Conservation (phyloP, 1,140 invertebrate genomes). For the Drosophila arawakana region DNA sequence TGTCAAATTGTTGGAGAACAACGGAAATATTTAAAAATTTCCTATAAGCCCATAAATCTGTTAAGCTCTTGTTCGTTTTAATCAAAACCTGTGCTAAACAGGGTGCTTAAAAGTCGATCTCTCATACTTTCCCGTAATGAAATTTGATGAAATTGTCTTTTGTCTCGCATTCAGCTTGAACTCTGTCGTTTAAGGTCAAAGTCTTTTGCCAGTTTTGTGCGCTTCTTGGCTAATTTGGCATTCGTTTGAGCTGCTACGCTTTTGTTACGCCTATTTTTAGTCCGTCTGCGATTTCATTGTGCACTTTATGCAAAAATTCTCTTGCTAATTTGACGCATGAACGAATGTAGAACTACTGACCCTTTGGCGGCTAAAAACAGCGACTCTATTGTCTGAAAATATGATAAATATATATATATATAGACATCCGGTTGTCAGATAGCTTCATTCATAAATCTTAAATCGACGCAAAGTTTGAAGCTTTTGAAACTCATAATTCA, state of each 20-base stretch:
- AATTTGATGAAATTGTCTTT: slow-evolving; percentile 21
- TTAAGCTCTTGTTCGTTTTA: no score
- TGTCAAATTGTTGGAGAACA: no score
- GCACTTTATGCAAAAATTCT: slow-evolving; percentile 62
- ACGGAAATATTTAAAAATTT: no score
- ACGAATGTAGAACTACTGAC: slow-evolving; percentile 55
- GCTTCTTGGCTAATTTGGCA: slow-evolving; percentile 15
- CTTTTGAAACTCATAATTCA: slow-evolving; percentile 26
- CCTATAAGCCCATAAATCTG: no score
- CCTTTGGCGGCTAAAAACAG: slow-evolving; percentile 3
- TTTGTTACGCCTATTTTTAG: slow-evolving; percentile 77
- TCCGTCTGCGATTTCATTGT: slow-evolving; percentile 42
- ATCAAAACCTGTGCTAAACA: no score
- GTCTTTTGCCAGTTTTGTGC: slow-evolving; percentile 9
- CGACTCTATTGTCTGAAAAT: slow-evolving; percentile 12
- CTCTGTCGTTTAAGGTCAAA: slow-evolving; percentile 5
- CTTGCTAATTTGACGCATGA: slow-evolving; percentile 65
- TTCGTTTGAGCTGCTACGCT: slow-evolving; percentile 3
- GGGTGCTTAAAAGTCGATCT: not conserved
- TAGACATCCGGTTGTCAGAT: slow-evolving; percentile 40
- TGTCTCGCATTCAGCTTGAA: slow-evolving; percentile 11
- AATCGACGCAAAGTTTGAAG: slow-evolving; percentile 27
- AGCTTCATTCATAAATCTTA: slow-evolving; percentile 29
- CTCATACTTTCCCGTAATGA: not conserved
- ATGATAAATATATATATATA: slow-evolving; percentile 16